Base-by-base conservation (phyloP, 2,888 invertebrate species). In the Syrphus vitripennis region DNA sequence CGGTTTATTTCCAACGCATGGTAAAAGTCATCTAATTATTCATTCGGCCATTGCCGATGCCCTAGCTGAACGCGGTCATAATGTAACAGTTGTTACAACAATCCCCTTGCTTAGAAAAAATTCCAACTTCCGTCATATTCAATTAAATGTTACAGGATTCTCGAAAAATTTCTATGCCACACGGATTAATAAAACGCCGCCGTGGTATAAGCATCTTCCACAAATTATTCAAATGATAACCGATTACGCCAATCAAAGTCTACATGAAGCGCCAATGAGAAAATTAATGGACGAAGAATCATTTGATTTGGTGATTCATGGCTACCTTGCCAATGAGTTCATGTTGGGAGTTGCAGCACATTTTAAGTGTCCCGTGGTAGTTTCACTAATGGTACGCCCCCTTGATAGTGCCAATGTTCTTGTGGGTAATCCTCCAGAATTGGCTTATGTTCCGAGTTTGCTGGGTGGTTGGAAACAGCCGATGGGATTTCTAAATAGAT, bases 301-400 rank as follows among this genome's bases (percentile, higher is more conserved):
- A 12, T 89, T 89, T 48, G 88, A 88, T 65, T 77, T 89, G 50
- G 81, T 89, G 0, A 61, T 89, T 7, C 53, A 81, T 2, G 89
- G 88, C 29, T 87, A 83, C 70, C 79, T 88, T 42, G 34, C 87
- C 1, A 88, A 87, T 75, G 88, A 88, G 0, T 80, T 83, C 12
- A 88, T 90, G 37, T 21, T 92, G 69, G 92, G 92, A n/a, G 37
- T 92, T 29, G 90, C 90, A 0, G 90, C 89, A 1, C 91, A 92
- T 61, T 90, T 92, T 37, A 88, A 90, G 2, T 90, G 90, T 74
- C 92, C 92, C 1, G 74, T 89, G 0, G 88, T 92, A 6, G 0
- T 91, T 0, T 89, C 90, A 12, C 90, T 90, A 83, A 89, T 90
- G 42, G 87, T 89, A 1, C 88, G 89, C 1, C 89, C 90, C 0